phyloP scores from a whole-genome alignment of 1,140 invertebrate species.

The Acyrthosiphon pisum region DNA sequence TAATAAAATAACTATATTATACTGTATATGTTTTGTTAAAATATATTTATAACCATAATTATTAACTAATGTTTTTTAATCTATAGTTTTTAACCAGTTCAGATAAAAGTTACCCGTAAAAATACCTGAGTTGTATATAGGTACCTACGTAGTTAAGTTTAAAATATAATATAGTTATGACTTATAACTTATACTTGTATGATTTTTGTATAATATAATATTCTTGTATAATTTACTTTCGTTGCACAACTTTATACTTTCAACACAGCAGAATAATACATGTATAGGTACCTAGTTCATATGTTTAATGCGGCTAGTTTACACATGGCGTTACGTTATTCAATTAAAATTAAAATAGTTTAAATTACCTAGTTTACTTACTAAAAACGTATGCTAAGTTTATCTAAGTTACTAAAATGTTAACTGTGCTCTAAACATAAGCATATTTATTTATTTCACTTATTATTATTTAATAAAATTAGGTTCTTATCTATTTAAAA shows the following conservation, averaged over 20 bases:
- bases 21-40: background rate
- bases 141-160: background rate
- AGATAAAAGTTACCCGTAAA: background rate
- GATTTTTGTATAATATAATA: too few relatives aligned
- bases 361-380: background rate
- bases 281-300: too few relatives aligned
- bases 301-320: too few relatives aligned
- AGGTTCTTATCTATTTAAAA: background rate
- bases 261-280: too few relatives aligned
- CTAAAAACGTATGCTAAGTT: too few relatives aligned
- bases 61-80: background rate
- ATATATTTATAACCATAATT: background rate
- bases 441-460: too few relatives aligned
- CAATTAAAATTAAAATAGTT: background rate
- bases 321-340: too few relatives aligned
- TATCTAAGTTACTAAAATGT: too few relatives aligned
- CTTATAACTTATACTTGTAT: background rate
- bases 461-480: too few relatives aligned
- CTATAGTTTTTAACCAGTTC: background rate
- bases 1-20: background rate
- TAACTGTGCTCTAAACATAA: too few relatives aligned
- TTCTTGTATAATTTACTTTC: too few relatives aligned
- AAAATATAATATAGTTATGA: background rate
- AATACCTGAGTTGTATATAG: background rate
- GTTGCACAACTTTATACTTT: background rate